phyloP scores from a whole-genome alignment of 30 jellyfish, hydroid and myxozoan species.

The Sanderia malayensis region DNA sequence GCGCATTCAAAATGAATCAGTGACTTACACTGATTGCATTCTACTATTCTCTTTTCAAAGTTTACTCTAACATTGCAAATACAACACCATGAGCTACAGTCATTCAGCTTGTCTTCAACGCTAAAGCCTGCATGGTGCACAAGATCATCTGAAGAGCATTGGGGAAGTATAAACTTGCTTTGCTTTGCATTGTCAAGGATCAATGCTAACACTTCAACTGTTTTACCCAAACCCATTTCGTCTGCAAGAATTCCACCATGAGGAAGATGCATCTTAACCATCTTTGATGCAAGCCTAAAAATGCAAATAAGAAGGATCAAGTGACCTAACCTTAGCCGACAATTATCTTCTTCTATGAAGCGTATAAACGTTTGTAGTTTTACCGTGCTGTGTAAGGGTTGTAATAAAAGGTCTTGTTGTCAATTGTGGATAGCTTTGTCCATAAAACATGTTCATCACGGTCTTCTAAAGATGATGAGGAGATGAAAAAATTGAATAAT shows the following conservation, averaged over 20 bases:
- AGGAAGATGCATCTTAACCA: constrained; percentile 51
- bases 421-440: constrained; percentile 25
- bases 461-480: neutral
- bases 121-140: too few relatives aligned
- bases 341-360: too few relatives aligned
- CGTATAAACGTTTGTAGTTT: too few relatives aligned
- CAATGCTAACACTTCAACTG: constrained; percentile 90
- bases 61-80: too few relatives aligned
- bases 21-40: constrained; percentile 58
- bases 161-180: constrained; percentile 3
- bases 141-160: too few relatives aligned
- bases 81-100: too few relatives aligned
- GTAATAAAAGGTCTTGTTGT: constrained; percentile 30
- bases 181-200: constrained; percentile 50
- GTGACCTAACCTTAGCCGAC: too few relatives aligned
- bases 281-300: neutral
- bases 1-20: constrained; percentile 50
- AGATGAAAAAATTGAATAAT: too few relatives aligned
- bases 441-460: constrained; percentile 50
- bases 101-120: too few relatives aligned
- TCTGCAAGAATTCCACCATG: constrained; percentile 98
- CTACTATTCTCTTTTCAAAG: neutral
- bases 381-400: constrained; percentile 60
- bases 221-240: constrained; percentile 99
- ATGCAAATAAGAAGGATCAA: too few relatives aligned